A percentile compares a stretch with the other conserved stretches of the same genome.
Evolutionary conservation across 2,797 vertebrate genomes (phyloP).

Genomic region (Sebastes cheni): DNA sequence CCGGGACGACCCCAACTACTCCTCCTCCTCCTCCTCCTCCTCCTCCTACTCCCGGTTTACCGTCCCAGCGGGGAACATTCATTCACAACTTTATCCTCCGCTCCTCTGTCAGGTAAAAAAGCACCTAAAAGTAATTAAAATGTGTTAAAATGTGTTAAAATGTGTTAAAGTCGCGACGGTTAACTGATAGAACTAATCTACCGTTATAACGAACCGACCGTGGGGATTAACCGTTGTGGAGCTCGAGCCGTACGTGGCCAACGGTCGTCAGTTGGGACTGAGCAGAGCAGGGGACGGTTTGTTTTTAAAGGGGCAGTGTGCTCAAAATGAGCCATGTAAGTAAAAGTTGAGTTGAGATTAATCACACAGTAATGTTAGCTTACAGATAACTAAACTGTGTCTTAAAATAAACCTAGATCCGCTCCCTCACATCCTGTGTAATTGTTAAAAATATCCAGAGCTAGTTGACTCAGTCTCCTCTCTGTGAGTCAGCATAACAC

Average conservation of each 20-base stretch:
- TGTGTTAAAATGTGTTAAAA: not conserved
- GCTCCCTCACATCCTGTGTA: slow-evolving; percentile 9
- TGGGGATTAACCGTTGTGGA: not conserved
- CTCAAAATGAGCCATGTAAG: not conserved
- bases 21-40: slow-evolving; percentile 36
- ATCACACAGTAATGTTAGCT: not conserved
- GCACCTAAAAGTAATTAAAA: not conserved
- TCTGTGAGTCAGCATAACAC: not conserved
- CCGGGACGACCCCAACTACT: slow-evolving; percentile 59
- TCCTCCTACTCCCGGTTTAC: slow-evolving; percentile 36
- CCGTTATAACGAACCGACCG: not conserved
- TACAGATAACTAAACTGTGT: not conserved
- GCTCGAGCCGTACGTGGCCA: slow-evolving; percentile 49
- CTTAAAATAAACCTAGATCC: slow-evolving; percentile 4
- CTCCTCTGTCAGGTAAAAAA: not conserved
- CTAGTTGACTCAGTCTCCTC: slow-evolving; percentile 17
- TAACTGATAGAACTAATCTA: not conserved
- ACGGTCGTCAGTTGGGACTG: slow-evolving; percentile 45
- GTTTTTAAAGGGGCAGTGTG: slow-evolving; percentile 80
- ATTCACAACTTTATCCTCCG: slow-evolving; percentile 57
- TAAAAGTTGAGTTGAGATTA: not conserved
- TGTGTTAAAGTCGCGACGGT: not conserved
- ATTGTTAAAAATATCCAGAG: slow-evolving; percentile 19
- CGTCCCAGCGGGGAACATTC: slow-evolving; percentile 55
- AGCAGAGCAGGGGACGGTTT: slow-evolving; percentile 28